A percentile compares a stretch with the other conserved stretches of the same genome.
phyloP scores from a whole-genome alignment of 2,113 vertebrate genomes.

The Crotalus helleri region DNA sequence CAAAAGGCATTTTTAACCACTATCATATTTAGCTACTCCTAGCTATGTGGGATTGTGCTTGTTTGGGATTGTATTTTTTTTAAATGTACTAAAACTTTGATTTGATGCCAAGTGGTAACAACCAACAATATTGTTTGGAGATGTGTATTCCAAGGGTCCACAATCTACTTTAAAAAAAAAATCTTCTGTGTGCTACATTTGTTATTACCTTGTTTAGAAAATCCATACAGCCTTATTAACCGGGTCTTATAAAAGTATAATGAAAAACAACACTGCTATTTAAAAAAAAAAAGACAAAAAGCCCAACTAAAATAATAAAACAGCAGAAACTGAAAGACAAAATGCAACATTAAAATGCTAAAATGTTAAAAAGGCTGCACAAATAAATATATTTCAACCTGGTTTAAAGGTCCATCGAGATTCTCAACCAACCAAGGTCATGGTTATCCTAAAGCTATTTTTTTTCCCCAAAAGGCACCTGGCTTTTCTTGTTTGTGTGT shows the following conservation, averaged over 20 bases:
- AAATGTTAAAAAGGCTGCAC: neutral
- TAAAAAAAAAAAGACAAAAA: neutral
- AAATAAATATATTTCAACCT: neutral
- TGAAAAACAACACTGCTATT: neutral
- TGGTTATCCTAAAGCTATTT: no score
- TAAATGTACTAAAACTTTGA: neutral
- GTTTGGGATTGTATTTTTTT: neutral
- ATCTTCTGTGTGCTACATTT: neutral
- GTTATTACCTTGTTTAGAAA: neutral
- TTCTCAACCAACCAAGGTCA: no score
- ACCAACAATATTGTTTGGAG: neutral
- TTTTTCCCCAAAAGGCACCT: no score
- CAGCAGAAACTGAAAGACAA: neutral
- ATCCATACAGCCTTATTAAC: neutral
- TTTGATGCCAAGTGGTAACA: neutral
- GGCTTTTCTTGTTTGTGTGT: no score
- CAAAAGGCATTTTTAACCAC: neutral
- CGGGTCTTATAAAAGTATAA: neutral
- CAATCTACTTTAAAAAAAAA: neutral
- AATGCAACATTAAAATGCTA: neutral
- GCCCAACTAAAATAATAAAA: neutral
- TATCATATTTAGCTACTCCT: neutral
- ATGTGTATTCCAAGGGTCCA: neutral
- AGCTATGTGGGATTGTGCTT: neutral
- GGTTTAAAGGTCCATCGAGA: no score